Conservation (phyloP, 92 coral and sea anemone species). For the Phenganax stokvisi region DNA sequence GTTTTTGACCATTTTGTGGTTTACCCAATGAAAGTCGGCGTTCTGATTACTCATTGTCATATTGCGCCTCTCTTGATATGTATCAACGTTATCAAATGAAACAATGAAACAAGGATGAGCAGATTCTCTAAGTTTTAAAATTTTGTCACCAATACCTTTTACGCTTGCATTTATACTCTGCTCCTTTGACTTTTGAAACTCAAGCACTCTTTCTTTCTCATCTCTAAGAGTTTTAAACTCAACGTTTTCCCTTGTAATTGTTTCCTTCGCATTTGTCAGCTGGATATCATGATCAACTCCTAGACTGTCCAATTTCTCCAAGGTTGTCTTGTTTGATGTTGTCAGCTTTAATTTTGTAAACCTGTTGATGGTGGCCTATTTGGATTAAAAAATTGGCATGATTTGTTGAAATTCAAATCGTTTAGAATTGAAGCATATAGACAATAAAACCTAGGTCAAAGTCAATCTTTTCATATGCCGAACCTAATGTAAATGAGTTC, state of each 20-base stretch:
- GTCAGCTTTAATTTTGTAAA: too few relatives aligned
- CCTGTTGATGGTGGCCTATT: too few relatives aligned
- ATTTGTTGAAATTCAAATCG: too few relatives aligned
- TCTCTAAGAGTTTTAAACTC: neutral
- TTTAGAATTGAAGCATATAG: too few relatives aligned
- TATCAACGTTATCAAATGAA: slow-evolving; percentile 57
- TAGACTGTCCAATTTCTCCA: neutral
- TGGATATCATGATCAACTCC: neutral
- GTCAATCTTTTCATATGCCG: too few relatives aligned
- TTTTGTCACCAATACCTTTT: neutral
- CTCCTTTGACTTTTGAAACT: too few relatives aligned
- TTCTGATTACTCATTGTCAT: slow-evolving; percentile 56
- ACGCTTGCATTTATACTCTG: too few relatives aligned
- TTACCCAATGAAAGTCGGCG: slow-evolving; percentile 60
- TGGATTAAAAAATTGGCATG: too few relatives aligned
- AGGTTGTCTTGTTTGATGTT: neutral
- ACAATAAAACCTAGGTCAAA: too few relatives aligned
- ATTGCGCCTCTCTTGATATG: slow-evolving; percentile 39
- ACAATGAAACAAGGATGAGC: slow-evolving; percentile 59
- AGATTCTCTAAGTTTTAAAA: slow-evolving; percentile 13
- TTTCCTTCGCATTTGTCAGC: neutral
- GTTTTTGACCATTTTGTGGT: slow-evolving; percentile 58
- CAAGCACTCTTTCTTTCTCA: neutral
- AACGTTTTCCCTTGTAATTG: neutral
- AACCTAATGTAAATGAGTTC: too few relatives aligned